Conservation (phyloP, 2,888 invertebrate species). For the Papilio gigon region DNA sequence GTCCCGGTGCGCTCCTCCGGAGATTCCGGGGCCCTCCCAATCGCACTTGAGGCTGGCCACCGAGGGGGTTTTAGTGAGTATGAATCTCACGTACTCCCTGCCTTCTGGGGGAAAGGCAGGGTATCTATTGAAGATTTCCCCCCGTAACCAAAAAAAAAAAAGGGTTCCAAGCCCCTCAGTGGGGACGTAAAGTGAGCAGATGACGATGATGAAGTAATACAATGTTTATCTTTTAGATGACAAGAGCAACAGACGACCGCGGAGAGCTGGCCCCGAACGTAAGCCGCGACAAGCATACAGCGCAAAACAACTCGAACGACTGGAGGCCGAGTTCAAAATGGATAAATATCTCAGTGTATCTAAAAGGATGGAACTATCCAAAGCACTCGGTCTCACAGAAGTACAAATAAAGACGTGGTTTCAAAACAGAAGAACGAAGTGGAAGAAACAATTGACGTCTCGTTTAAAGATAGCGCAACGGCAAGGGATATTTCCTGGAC, state of each 20-base stretch:
- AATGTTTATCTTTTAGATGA: conserved; percentile 82
- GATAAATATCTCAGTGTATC: conserved; percentile 98
- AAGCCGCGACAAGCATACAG: conserved; percentile 99
- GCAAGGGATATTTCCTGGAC: conserved; percentile 89
- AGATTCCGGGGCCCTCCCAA: no score
- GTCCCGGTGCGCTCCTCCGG: no score
- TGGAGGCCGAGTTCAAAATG: conserved; percentile 96
- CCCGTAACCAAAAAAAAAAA: no score
- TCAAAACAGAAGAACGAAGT: conserved; percentile 96
- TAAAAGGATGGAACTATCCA: conserved; percentile 96
- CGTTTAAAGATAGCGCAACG: conserved; percentile 93
- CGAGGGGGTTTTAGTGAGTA: no score
- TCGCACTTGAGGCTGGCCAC: no score
- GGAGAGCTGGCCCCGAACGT: conserved; percentile 94
- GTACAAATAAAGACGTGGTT: conserved; percentile 99
- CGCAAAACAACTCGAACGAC: conserved; percentile 93
- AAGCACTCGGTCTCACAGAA: conserved; percentile 93
- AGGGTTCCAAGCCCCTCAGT: no score
- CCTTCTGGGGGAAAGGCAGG: no score
- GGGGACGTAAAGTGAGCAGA: no score
- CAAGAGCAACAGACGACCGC: conserved; percentile 89
- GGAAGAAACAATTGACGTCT: conserved; percentile 98
- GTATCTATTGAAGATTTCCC: no score
- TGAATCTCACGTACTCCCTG: no score
- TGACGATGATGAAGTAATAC: no score